Evolutionary conservation across 64 coral and sea anemone genomes (phyloP), one percentile per base, ranked within the genome.

Genomic region (Platygyra sinensis): DNA sequence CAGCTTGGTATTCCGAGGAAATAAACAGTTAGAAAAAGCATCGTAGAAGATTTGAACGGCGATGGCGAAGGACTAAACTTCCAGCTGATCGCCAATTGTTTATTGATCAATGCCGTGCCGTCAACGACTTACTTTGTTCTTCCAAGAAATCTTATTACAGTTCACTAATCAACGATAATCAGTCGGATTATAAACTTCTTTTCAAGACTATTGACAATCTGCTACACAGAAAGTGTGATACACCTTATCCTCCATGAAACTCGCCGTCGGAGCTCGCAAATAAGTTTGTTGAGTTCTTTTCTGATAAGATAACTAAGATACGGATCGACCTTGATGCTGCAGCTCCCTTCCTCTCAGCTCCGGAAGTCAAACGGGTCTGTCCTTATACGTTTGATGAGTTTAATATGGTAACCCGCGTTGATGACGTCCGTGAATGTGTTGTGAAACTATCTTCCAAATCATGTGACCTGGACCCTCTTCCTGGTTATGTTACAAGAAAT

Each of bases 281-380:
- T 78, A 78, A 7, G 39, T 78, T 78, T 78, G 75, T 52, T 52
- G 0, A 78, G 20, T 52, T 78, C 42, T 78, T 78, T 78, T 78
- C 75, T n/a, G 46, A 78, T 52, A 52, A 55, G 77, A 80, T 62
- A 28, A 60, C 52, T 60, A 80, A 80, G 60, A 80, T 80, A 80
- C 77, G 77, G 51, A n/a, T 80, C 54, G 77, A 80, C n/a, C 52
- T 80, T 15, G 52, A 61, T 61, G n/a, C n/a, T 80, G 77, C 77
- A 60, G 77, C 52, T 80, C 75, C 39, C 25, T 54, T 78, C 75
- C 75, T 54, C 46, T 19, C 38, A 78, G 42, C 3, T 78, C 42
- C 39, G 5, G 10, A 78, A 52, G 49, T 78, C 75, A 78, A n/a
- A 22, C 75, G 75, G 75, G 39, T 78, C 75, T 78, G 75, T 52